Evolutionary conservation across 2,113 vertebrate species (phyloP).

Genomic region (Corydoras maculifer): DNA sequence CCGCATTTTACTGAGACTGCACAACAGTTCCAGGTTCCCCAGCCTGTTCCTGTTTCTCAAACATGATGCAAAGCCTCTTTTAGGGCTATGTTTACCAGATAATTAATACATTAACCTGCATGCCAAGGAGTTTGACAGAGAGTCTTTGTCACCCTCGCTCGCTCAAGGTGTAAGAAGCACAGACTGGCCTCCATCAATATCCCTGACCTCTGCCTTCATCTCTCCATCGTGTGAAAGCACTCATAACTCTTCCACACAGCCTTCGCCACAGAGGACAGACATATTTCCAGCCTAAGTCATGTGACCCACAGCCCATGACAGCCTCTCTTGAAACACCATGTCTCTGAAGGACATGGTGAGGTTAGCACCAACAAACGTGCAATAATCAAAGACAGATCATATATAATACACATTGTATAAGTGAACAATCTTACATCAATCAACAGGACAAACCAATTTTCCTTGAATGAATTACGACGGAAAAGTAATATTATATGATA

Average conservation of each 20-base stretch:
- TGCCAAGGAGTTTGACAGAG: slow-evolving; percentile 36
- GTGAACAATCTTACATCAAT: too few relatives aligned
- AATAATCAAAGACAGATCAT: slow-evolving; percentile 4
- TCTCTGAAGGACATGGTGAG: slow-evolving; percentile 36
- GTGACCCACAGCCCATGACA: slow-evolving; percentile 30
- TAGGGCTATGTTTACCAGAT: slow-evolving; percentile 35
- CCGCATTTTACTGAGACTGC: too few relatives aligned
- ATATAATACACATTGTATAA: not conserved
- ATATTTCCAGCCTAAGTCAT: slow-evolving; percentile 40
- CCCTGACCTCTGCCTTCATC: slow-evolving; percentile 37
- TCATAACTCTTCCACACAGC: slow-evolving; percentile 33
- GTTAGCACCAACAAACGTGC: slow-evolving; percentile 9
- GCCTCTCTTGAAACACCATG: not conserved
- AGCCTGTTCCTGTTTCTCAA: not conserved
- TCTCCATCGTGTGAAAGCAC: slow-evolving; percentile 27
- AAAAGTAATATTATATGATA: too few relatives aligned
- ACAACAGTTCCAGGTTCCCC: too few relatives aligned
- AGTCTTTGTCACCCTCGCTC: slow-evolving; percentile 26
- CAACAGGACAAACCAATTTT: too few relatives aligned
- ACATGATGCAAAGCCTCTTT: slow-evolving; percentile 11
- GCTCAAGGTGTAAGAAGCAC: slow-evolving; percentile 23
- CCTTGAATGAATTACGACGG: too few relatives aligned
- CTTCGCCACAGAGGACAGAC: slow-evolving; percentile 29
- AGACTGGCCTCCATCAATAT: slow-evolving; percentile 35
- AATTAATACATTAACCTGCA: slow-evolving; percentile 43